These are phyloP conservation scores for Himantopus leucocephalus DNA, from an alignment of 2,113 vertebrate genomes.

Conservation along the genomic window DNA sequence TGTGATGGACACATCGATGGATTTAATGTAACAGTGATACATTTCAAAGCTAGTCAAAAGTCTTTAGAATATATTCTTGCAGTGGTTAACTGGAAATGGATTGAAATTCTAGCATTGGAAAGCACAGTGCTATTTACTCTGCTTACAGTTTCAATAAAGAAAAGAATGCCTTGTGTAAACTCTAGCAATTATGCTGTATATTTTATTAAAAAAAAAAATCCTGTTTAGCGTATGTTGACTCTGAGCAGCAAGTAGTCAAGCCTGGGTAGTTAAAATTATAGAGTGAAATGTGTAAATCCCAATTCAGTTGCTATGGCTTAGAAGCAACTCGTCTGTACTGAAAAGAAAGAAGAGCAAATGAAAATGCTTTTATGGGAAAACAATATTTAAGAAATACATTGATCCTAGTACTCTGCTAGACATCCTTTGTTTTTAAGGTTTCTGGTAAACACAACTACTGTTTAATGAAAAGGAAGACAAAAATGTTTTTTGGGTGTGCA, in stretches of 20 bases:
- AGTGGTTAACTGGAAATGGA: slow-evolving; percentile 12
- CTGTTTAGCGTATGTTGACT: not conserved
- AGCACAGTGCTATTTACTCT: not conserved
- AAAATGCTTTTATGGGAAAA: slow-evolving; percentile 34
- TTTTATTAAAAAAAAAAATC: not conserved
- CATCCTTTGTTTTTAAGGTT: not conserved
- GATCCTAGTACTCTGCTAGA: not conserved
- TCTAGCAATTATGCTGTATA: slow-evolving; percentile 38
- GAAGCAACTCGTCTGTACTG: not conserved
- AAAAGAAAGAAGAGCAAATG: not conserved
- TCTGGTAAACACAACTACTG: not conserved
- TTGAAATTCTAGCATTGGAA: slow-evolving; percentile 1
- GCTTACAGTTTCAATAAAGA: slow-evolving; percentile 28
- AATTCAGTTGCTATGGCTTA: slow-evolving; percentile 21
- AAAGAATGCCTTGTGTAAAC: slow-evolving; percentile 13
- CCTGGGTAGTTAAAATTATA: slow-evolving; percentile 24
- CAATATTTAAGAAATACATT: not conserved
- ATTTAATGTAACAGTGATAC: not conserved
- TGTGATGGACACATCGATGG: not conserved
- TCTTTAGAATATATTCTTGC: not conserved
- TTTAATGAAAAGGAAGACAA: not conserved
- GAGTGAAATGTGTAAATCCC: slow-evolving; percentile 35
- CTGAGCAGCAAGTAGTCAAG: slow-evolving; percentile 10
- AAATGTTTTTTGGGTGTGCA: not conserved
- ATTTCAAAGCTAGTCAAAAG: not conserved